A percentile compares a stretch with the other conserved stretches of the same genome.
phyloP scores from a whole-genome alignment of 2,113 vertebrate genomes.

The Promerops cafer region DNA sequence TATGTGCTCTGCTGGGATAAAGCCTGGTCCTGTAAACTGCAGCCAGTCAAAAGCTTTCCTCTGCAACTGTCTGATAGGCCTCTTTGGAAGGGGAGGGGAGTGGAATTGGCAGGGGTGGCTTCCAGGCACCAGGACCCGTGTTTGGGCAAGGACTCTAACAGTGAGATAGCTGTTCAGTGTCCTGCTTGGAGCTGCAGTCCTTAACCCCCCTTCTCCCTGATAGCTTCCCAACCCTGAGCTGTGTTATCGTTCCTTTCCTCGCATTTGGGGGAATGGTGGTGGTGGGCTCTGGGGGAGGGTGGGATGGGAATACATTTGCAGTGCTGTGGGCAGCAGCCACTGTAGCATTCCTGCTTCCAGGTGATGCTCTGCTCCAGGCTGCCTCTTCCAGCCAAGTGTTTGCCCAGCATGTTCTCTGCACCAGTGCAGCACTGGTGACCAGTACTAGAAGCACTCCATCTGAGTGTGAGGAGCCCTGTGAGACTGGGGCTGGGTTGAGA shows the following conservation, averaged over 20 bases:
- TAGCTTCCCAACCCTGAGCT: not conserved
- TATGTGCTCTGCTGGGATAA: constrained; percentile 40
- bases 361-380: not conserved
- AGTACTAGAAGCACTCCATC: not conserved
- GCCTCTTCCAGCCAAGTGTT: not conserved
- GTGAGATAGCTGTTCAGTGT: not conserved
- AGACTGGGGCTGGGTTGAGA: not conserved
- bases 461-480: not conserved
- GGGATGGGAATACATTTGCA: not conserved
- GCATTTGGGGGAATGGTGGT: accelerated
- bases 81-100: not conserved
- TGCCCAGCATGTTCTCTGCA: not conserved
- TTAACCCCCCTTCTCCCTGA: not conserved
- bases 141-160: not conserved
- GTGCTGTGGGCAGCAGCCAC: not conserved
- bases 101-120: not conserved
- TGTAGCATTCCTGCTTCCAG: not conserved
- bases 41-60: not conserved
- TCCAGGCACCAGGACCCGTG: not conserved
- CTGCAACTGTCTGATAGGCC: not conserved
- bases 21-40: not conserved
- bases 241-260: not conserved
- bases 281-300: not conserved
- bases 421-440: not conserved
- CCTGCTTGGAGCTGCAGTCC: not conserved